A percentile compares a stretch with the other conserved stretches of the same genome.
phyloP scores from a whole-genome alignment of 2,888 invertebrate species.

The Drosophila borborema region DNA sequence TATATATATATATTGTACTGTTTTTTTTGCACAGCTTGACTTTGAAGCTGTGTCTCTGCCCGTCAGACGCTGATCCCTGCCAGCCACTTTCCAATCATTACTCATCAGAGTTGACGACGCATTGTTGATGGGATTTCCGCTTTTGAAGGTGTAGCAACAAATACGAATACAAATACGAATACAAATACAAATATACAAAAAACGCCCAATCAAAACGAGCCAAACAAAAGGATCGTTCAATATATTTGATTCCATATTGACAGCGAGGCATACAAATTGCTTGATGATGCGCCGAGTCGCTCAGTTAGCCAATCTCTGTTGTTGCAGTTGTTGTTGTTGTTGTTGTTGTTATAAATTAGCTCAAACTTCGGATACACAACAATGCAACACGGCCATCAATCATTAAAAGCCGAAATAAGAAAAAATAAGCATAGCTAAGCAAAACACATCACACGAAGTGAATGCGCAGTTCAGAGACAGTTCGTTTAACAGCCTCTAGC shows the following conservation, averaged over 20 bases:
- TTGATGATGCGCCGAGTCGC: conserved; percentile 52
- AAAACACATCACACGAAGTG: conserved; percentile 15
- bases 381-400: conserved; percentile 76
- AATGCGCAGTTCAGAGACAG: conserved; percentile 64
- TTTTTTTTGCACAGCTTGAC: conserved; percentile 76
- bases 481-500: conserved; percentile 64
- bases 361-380: conserved; percentile 72
- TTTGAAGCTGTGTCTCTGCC: conserved; percentile 31
- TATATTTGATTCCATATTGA: conserved; percentile 78
- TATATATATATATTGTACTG: not conserved
- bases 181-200: conserved; percentile 29
- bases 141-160: conserved; percentile 60
- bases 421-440: conserved; percentile 2
- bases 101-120: conserved; percentile 72
- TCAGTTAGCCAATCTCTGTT: conserved; percentile 46
- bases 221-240: conserved; percentile 77
- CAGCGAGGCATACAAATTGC: conserved; percentile 78
- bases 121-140: conserved; percentile 74
- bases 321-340: conserved; percentile 10
- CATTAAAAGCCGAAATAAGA: conserved; percentile 40
- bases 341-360: conserved; percentile 78
- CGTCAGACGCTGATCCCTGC: conserved; percentile 22
- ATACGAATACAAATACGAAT: conserved; percentile 30
- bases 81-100: conserved; percentile 73
- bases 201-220: conserved; percentile 77